A percentile compares a stretch with the other conserved stretches of the same genome.
These are phyloP conservation scores for Lepisosteus oculatus DNA, from an alignment of 2,113 vertebrate species.

Conservation along the genomic window DNA sequence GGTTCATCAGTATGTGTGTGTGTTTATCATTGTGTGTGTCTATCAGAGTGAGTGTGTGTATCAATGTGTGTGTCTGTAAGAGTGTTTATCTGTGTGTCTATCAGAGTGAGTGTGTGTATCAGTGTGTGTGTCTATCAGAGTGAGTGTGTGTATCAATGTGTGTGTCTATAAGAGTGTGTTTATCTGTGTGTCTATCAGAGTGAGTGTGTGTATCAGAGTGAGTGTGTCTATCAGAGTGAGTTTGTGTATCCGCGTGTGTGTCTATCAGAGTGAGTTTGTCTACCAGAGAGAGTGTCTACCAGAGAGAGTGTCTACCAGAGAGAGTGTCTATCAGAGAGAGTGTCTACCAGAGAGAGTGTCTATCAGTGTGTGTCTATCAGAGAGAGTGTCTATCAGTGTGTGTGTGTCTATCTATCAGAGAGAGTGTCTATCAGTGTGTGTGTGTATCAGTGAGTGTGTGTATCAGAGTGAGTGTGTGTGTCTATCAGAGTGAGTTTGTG, in stretches of 20 bases:
- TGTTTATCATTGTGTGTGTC: not conserved
- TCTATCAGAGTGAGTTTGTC: not conserved
- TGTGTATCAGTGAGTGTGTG: no score
- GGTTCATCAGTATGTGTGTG: not conserved
- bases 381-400: no score
- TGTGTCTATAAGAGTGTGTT: no score
- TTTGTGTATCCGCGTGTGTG: not conserved
- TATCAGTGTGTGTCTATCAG: no score
- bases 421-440: no score
- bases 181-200: not conserved
- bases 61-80: not conserved
- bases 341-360: not conserved
- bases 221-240: not conserved
- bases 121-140: not conserved
- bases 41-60: not conserved
- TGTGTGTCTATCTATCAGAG: no score
- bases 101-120: not conserved
- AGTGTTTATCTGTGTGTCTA: not conserved
- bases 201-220: not conserved
- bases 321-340: not conserved
- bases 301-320: not conserved
- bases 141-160: not conserved
- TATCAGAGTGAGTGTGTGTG: no score
- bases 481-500: no score
- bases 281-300: not conserved